Conservation (phyloP, 2,797 vertebrate genomes). For the Hipposideros larvatus region DNA sequence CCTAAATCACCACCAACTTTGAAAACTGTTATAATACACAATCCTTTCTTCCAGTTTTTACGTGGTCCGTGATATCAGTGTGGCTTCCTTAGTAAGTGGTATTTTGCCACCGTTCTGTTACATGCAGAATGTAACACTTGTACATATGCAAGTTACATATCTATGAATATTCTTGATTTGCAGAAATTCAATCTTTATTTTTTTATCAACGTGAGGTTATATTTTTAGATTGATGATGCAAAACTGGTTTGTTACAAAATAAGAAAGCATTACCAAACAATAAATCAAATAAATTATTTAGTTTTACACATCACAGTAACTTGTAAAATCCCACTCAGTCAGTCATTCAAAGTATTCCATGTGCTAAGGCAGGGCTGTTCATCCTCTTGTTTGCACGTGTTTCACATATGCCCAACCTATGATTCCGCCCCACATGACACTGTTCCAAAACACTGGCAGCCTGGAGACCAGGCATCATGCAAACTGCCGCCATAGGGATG, state of each 20-base stretch:
- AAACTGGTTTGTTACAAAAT: neutral
- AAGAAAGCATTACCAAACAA: neutral
- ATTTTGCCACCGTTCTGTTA: neutral
- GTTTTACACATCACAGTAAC: neutral
- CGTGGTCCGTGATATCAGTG: neutral
- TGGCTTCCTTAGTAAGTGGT: neutral
- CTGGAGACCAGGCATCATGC: neutral
- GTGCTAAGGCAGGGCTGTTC: neutral
- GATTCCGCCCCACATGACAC: neutral
- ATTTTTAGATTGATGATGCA: neutral
- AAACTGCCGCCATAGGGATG: neutral
- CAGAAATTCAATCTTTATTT: neutral
- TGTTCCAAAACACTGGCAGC: neutral
- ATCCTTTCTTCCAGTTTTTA: neutral
- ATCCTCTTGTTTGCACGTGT: neutral
- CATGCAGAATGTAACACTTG: no score
- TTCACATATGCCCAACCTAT: neutral
- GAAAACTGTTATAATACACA: neutral
- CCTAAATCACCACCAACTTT: neutral
- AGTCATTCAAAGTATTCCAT: neutral
- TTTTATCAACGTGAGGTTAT: neutral
- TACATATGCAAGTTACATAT: neutral
- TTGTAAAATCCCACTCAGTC: neutral
- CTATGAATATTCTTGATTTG: neutral
- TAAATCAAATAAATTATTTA: neutral